phyloP scores from a whole-genome alignment of 2,888 invertebrate species.

The Phrixothrix hirtus region DNA sequence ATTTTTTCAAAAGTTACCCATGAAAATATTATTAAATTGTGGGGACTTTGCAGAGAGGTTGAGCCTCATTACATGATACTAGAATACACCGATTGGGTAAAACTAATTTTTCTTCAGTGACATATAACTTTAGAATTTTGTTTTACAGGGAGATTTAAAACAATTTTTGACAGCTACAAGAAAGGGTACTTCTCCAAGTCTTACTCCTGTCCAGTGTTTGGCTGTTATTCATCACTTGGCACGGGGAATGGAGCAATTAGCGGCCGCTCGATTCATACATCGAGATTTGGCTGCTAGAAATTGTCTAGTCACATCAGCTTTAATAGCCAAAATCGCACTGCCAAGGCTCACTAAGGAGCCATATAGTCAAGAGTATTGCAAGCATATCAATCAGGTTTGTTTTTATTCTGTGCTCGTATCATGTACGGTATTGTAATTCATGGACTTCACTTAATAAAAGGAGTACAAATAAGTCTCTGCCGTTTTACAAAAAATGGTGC shows the following conservation, averaged over 20 bases:
- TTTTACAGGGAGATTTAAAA: conserved; percentile 81
- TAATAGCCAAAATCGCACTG: conserved; percentile 82
- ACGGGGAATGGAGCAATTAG: conserved; percentile 77
- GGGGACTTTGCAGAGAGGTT: conserved; percentile 79
- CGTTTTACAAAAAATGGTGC: too few relatives aligned
- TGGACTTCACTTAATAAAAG: too few relatives aligned
- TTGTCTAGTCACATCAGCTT: conserved; percentile 81
- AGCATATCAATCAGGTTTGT: conserved; percentile 74
- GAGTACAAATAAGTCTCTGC: too few relatives aligned
- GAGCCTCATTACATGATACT: conserved; percentile 89
- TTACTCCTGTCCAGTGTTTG: conserved; percentile 69
- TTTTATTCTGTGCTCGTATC: too few relatives aligned
- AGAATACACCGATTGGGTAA: conserved; percentile 92
- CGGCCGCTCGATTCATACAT: conserved; percentile 79
- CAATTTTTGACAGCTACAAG: conserved; percentile 79
- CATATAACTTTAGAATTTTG: too few relatives aligned
- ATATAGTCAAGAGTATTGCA: conserved; percentile 87
- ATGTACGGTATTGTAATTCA: too few relatives aligned
- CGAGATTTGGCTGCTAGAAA: conserved; percentile 91
- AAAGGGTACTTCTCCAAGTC: conserved; percentile 60
- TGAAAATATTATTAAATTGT: conserved; percentile 75
- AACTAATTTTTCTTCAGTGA: too few relatives aligned
- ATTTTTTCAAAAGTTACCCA: conserved; percentile 82
- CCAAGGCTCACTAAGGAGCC: conserved; percentile 82
- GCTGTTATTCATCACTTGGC: conserved; percentile 77